phyloP scores from a whole-genome alignment of 2,888 invertebrate genomes.

The Spodoptera exigua region DNA sequence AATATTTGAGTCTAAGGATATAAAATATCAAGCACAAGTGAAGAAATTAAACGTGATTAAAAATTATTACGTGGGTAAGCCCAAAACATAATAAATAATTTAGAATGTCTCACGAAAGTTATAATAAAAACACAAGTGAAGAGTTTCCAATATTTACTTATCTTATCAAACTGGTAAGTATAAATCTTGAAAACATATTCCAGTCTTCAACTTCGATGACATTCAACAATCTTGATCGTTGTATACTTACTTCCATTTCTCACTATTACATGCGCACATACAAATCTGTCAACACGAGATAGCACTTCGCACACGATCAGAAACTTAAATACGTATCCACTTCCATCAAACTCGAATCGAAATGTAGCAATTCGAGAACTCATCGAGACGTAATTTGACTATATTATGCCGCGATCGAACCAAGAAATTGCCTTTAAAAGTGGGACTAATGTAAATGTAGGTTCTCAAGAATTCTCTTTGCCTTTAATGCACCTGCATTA shows the following conservation, averaged over 20 bases:
- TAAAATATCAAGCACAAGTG: no score
- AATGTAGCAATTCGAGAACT: constrained; percentile 60
- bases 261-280: constrained; percentile 36
- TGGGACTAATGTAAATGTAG: constrained; percentile 53
- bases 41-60: no score
- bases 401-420: constrained; percentile 64
- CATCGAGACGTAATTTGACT: constrained; percentile 58
- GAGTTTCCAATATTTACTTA: no score
- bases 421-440: constrained; percentile 55
- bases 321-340: constrained; percentile 47
- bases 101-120: no score
- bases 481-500: constrained; percentile 72
- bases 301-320: constrained; percentile 42
- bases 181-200: background rate
- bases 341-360: constrained; percentile 50
- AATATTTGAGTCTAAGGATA: no score
- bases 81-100: no score
- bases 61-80: no score
- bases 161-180: background rate
- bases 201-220: background rate
- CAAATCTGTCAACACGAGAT: constrained; percentile 49
- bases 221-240: background rate
- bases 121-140: background rate
- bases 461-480: constrained; percentile 68
- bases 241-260: constrained; percentile 21